Evolutionary conservation across 2,113 vertebrate genomes (phyloP).

Genomic region (Mustela lutreola): DNA sequence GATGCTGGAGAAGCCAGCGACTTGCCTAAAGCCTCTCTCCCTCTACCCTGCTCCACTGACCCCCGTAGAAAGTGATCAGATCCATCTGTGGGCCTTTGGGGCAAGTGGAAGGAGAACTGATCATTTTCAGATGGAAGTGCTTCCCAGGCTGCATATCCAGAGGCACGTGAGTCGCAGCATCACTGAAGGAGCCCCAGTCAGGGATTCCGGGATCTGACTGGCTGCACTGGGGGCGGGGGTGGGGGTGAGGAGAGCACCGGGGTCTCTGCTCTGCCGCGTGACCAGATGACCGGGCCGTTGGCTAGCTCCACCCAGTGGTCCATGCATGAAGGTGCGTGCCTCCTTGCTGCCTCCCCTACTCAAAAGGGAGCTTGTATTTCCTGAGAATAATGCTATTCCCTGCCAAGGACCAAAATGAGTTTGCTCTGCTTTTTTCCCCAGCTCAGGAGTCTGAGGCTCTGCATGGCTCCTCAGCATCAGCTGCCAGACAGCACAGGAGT

Average conservation of each 20-base stretch:
- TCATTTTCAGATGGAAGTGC: neutral
- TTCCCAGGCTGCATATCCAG: too few relatives aligned
- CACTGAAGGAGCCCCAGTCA: too few relatives aligned
- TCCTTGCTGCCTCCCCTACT: rapidly evolving
- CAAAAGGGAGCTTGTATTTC: neutral
- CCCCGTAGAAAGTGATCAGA: neutral
- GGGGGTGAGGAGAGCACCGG: rapidly evolving
- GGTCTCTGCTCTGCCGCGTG: too few relatives aligned
- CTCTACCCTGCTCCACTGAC: too few relatives aligned
- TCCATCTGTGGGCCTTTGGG: neutral
- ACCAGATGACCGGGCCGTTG: too few relatives aligned
- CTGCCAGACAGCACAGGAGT: slow-evolving; percentile 85
- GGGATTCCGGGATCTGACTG: neutral
- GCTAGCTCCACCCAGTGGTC: rapidly evolving
- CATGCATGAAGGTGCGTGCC: rapidly evolving
- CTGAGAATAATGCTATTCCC: neutral
- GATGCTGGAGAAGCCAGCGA: neutral
- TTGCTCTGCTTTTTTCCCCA: slow-evolving; percentile 74
- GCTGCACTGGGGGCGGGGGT: neutral
- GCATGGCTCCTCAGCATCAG: slow-evolving; percentile 87
- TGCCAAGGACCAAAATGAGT: neutral
- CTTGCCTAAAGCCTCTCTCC: neutral
- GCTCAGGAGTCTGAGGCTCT: slow-evolving; percentile 83
- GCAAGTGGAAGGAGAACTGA: neutral
- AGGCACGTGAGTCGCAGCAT: rapidly evolving